Percentiles rank a stretch among this genome's conserved stretches.
phyloP scores from a whole-genome alignment of 2,113 vertebrate species.

The Xiphias gladius region DNA sequence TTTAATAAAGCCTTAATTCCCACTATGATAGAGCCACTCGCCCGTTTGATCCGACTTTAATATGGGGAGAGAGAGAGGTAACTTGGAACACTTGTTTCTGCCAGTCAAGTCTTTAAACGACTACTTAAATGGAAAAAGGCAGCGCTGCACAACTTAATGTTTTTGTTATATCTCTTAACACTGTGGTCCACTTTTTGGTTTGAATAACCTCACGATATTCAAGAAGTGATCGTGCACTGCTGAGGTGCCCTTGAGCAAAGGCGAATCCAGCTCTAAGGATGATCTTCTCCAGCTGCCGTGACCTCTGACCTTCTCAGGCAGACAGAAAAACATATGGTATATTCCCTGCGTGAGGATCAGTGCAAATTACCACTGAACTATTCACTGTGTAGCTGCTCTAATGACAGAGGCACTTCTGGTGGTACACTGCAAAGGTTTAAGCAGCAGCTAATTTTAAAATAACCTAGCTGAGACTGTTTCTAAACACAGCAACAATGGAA shows the following conservation, averaged over 20 bases:
- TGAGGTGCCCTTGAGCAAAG: not conserved
- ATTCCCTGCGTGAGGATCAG: not conserved
- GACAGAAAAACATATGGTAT: not conserved
- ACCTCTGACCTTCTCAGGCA: constrained; percentile 6
- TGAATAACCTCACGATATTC: not conserved
- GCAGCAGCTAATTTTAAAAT: constrained; percentile 57
- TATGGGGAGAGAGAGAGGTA: constrained; percentile 19
- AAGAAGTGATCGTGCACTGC: not conserved
- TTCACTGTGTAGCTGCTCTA: not conserved
- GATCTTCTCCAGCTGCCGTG: not conserved
- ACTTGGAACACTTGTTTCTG: constrained; percentile 63
- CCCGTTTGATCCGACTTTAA: constrained; percentile 68
- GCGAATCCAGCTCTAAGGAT: not conserved
- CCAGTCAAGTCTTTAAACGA: constrained; percentile 44
- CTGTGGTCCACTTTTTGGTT: not conserved
- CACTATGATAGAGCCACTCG: constrained; percentile 43
- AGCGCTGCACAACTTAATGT: not conserved
- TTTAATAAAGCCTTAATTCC: constrained; percentile 72
- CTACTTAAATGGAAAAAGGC: not conserved
- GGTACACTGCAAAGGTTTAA: constrained; percentile 33
- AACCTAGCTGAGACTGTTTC: constrained; percentile 50
- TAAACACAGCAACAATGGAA: constrained; percentile 49
- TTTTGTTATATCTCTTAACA: not conserved
- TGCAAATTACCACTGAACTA: not conserved
- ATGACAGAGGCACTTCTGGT: not conserved